Percentiles rank a stretch among this genome's conserved stretches.
phyloP scores from a whole-genome alignment of 2,113 vertebrate genomes.

The Gnathonemus longibarbis region DNA sequence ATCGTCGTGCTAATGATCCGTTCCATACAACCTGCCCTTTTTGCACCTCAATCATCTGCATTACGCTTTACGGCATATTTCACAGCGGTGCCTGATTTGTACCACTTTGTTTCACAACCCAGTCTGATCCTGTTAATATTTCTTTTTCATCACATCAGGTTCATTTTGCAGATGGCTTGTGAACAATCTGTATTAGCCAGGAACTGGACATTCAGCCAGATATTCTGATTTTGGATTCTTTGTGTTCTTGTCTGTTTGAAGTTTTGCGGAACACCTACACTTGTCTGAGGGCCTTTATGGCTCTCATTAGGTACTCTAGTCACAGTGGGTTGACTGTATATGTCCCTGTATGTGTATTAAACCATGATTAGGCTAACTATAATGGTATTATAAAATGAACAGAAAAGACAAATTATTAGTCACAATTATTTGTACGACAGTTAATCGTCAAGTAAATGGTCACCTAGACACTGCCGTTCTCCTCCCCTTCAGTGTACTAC shows the following conservation, averaged over 20 bases:
- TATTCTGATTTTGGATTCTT: no score
- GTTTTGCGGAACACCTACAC: no score
- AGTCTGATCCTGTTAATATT: no score
- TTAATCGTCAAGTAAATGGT: not conserved
- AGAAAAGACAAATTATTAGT: not conserved
- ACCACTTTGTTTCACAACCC: no score
- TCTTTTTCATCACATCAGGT: no score
- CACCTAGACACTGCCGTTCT: not conserved
- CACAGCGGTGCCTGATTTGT: not conserved
- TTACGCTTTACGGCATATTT: not conserved
- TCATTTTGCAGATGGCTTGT: no score
- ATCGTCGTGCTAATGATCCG: no score
- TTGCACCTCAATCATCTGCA: not conserved
- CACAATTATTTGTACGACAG: not conserved
- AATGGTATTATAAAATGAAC: not conserved
- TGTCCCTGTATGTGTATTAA: not conserved
- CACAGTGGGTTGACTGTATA: not conserved
- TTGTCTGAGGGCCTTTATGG: not conserved
- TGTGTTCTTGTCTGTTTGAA: no score
- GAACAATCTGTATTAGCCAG: no score
- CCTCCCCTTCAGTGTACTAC: constrained; percentile 77
- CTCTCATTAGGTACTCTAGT: not conserved
- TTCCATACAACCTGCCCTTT: not conserved
- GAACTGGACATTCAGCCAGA: no score
- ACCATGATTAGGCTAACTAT: not conserved